Conservation (phyloP, 2,888 invertebrate species). For the Thyatira batis region DNA sequence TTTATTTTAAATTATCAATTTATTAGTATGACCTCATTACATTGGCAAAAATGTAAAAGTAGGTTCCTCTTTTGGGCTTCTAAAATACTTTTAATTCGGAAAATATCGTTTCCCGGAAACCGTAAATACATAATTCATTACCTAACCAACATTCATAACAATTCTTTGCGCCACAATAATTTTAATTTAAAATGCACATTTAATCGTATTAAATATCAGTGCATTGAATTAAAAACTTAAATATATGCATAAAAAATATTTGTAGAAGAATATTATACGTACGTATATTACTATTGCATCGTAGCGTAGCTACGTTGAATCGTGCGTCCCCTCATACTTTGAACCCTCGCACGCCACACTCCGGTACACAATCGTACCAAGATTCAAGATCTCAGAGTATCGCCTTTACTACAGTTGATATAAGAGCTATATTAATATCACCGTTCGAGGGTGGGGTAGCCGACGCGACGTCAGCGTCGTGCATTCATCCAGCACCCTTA, state of each 20-base stretch:
- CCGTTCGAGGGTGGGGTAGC: slow-evolving; percentile 27
- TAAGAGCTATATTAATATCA: slow-evolving; percentile 47
- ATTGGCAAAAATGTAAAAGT: too few relatives aligned
- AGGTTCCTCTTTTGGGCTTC: too few relatives aligned
- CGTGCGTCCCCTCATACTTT: slow-evolving; percentile 63
- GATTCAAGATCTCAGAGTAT: slow-evolving; percentile 7
- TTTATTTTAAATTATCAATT: too few relatives aligned
- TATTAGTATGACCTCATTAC: too few relatives aligned
- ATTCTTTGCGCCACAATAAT: background rate
- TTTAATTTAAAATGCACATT: background rate
- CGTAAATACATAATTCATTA: background rate
- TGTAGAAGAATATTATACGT: slow-evolving; percentile 49
- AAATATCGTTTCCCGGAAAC: background rate
- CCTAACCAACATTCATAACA: background rate
- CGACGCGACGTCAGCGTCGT: slow-evolving; percentile 50
- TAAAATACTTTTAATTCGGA: background rate
- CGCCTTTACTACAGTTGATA: slow-evolving; percentile 36
- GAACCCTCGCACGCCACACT: slow-evolving; percentile 70
- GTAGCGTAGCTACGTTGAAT: slow-evolving; percentile 56
- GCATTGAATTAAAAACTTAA: slow-evolving; percentile 58
- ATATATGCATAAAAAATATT: slow-evolving; percentile 61
- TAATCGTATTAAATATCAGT: slow-evolving; percentile 6
- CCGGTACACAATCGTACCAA: slow-evolving; percentile 59
- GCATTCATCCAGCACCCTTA: slow-evolving; percentile 75
- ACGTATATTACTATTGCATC: slow-evolving; percentile 56